phyloP scores from a whole-genome alignment of 2,888 invertebrate species.

The Conchocele bisecta region DNA sequence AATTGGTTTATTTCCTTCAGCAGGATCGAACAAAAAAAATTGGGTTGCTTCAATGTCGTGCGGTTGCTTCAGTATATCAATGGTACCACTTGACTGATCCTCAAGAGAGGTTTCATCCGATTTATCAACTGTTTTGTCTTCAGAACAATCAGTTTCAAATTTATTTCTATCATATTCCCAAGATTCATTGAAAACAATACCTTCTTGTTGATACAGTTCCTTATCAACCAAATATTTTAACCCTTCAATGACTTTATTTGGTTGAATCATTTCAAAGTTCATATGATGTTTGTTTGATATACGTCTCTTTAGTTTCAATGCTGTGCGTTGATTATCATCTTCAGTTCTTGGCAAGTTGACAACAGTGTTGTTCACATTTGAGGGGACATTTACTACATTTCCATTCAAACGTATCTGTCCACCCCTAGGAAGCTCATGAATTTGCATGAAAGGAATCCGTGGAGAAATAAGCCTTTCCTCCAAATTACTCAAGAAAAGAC shows the following conservation, averaged over 20 bases:
- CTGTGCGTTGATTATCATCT: not conserved
- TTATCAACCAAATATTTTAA: not conserved
- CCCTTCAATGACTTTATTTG: not conserved
- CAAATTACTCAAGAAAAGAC: not conserved
- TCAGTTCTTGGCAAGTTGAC: not conserved
- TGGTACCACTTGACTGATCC: not conserved
- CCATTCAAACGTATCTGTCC: not conserved
- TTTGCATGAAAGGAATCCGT: not conserved
- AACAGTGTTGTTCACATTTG: not conserved
- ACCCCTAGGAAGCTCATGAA: not conserved
- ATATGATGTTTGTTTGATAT: not conserved
- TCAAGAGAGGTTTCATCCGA: not conserved
- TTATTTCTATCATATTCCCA: not conserved
- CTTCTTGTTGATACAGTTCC: not conserved
- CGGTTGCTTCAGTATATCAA: not conserved
- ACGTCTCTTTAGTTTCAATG: not conserved
- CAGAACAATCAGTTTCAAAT: not conserved
- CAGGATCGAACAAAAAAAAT: slow-evolving; percentile 38
- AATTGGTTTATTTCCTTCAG: slow-evolving; percentile 46
- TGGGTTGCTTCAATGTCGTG: not conserved
- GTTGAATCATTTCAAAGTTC: not conserved
- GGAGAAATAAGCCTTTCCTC: not conserved
- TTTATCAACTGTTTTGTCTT: not conserved
- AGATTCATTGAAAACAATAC: not conserved
- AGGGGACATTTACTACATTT: not conserved